Percentiles rank a stretch among this genome's conserved stretches.
Evolutionary conservation across 2,113 vertebrate species (phyloP).

Genomic region (Microcebus ravelobensis): DNA sequence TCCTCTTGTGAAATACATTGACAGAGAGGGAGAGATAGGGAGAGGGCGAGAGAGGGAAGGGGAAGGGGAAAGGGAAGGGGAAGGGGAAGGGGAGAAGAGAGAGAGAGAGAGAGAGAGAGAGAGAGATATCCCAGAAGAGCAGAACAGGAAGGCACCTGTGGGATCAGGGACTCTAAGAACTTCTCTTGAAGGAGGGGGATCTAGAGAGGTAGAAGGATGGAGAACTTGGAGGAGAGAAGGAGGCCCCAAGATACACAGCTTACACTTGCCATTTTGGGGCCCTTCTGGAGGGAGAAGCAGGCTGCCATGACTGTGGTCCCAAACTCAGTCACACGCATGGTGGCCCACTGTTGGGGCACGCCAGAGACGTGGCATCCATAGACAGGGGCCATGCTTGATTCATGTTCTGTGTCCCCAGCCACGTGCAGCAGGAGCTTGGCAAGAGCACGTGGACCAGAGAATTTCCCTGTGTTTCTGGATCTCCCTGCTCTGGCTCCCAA

Average conservation of each 20-base stretch:
- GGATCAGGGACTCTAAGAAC: neutral
- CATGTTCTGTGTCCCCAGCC: neutral
- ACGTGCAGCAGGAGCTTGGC: no score
- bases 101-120: no score
- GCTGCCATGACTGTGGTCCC: neutral
- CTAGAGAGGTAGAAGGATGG: neutral
- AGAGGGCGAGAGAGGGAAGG: no score
- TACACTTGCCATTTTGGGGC: neutral
- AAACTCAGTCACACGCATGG: neutral
- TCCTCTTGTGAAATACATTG: neutral
- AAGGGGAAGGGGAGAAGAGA: no score
- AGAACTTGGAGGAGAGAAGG: neutral
- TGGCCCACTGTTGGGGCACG: neutral
- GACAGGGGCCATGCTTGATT: neutral
- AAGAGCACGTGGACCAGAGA: neutral
- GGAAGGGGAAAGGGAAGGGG: no score
- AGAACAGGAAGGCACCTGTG: neutral
- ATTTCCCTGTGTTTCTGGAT: neutral
- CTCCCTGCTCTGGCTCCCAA: neutral
- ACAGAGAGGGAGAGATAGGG: no score
- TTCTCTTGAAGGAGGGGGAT: neutral
- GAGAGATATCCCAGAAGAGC: neutral
- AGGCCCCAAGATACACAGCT: accelerated
- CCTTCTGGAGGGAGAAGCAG: neutral
- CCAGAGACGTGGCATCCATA: neutral